Evolutionary conservation across 2,113 vertebrate species (phyloP), one percentile per base, ranked within the genome.

Genomic region (Tenebrosternarchus preto): DNA sequence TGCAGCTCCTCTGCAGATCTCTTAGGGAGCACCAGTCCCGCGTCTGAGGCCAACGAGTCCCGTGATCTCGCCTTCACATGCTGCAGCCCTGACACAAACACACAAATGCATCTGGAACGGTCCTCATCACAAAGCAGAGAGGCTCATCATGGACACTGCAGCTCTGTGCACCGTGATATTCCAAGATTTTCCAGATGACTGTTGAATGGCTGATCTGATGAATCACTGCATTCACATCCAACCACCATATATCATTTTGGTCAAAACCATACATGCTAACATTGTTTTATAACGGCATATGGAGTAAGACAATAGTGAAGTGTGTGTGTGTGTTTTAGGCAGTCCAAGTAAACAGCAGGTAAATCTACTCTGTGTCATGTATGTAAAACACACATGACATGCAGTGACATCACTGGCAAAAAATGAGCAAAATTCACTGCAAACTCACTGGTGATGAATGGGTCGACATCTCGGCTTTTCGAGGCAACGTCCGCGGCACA

Each of bases 401-500:
- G 11, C n/a, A n/a, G n/a, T n/a, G n/a, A n/a, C n/a, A n/a, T n/a
- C n/a, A n/a, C n/a, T n/a, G n/a, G n/a, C n/a, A n/a, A 66, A 73
- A 53, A 25, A 53, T 20, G 3, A 73, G 20, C 15, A 12, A 43
- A 36, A 46, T 22, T 19, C 19, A 39, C 9, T 64, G n/a, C 27
- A 0, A 81, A 90, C 98, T 94, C 88, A 99, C 98, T 94, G 50
- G 97, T 93, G 66, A 98, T 96, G 63, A 99, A 94, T 55, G 98
- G 97, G 87, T 99, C 97, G 0, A 97, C 91, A 84, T 98, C 96
- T 78, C 95, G 90, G 4, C 95, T 95, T 88, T 97, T 96, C 0
- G 97, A 96, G 83, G 97, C 95, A 24, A 97, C 97, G 39, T 98
- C 96, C 1, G 98, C 98, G 70, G 98, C 96, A 90, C 96, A 98